A percentile compares a stretch with the other conserved stretches of the same genome.
These are phyloP conservation scores for Neuroscelio doddi DNA, from an alignment of 2,888 invertebrate genomes.

Conservation along the genomic window DNA sequence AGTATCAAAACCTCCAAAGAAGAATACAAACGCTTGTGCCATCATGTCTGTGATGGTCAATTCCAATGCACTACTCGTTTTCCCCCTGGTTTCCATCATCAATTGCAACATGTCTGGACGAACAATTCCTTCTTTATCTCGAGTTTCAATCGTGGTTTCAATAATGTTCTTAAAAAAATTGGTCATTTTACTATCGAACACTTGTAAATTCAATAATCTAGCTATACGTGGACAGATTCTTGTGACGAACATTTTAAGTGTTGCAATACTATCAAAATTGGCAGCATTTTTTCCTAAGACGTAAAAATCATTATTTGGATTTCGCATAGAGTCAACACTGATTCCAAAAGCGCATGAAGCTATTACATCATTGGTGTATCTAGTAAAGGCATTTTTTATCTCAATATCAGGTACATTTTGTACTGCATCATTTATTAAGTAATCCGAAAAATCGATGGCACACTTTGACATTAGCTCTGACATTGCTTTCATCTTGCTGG, in stretches of 20 bases:
- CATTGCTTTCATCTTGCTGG: constrained; percentile 75
- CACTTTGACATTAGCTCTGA: constrained; percentile 72
- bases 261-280: constrained; percentile 20
- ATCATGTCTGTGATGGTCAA: constrained; percentile 67
- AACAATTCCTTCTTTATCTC: constrained; percentile 52
- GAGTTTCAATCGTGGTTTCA: constrained; percentile 42
- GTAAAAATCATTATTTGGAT: constrained; percentile 62
- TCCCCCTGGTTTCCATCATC: constrained; percentile 71
- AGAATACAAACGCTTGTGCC: constrained; percentile 71
- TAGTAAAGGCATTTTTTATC: constrained; percentile 58
- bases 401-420: constrained; percentile 50
- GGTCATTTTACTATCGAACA: constrained; percentile 17
- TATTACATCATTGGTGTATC: constrained; percentile 55
- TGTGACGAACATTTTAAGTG: constrained; percentile 44
- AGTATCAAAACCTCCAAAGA: constrained; percentile 63
- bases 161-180: constrained; percentile 51
- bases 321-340: constrained; percentile 56
- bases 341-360: constrained; percentile 60
- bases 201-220: constrained; percentile 9
- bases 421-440: constrained; percentile 30
- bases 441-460: constrained; percentile 57
- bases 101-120: constrained; percentile 76
- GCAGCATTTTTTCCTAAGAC: constrained; percentile 49
- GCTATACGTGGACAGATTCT: constrained; percentile 23
- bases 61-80: constrained; percentile 24